A percentile compares a stretch with the other conserved stretches of the same genome.
phyloP scores from a whole-genome alignment of 2,113 vertebrate species.

The Dendropsophus ebraccatus region DNA sequence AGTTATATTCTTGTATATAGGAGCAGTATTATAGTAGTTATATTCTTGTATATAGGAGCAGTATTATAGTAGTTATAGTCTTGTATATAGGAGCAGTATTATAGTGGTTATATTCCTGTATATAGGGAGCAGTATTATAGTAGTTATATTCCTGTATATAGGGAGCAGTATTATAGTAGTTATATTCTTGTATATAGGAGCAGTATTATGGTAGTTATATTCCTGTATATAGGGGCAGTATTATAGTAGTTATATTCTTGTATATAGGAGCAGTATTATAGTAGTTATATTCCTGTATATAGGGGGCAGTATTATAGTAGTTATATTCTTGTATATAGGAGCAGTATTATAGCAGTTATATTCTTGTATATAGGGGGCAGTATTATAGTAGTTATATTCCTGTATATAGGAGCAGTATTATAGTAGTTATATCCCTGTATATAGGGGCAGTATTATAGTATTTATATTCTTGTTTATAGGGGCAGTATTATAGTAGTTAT shows the following conservation, averaged over 20 bases:
- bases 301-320: not conserved
- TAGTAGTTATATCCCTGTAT: not conserved
- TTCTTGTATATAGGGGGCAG: not conserved
- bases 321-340: slow-evolving; percentile 6
- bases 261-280: not conserved
- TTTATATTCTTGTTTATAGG: not conserved
- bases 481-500: not conserved
- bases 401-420: not conserved
- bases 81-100: not conserved
- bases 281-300: slow-evolving; percentile 4
- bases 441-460: not conserved
- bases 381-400: slow-evolving; percentile 14
- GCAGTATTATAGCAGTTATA: slow-evolving; percentile 6
- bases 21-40: not conserved
- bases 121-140: not conserved
- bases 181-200: too few relatives aligned
- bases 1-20: not conserved
- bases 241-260: slow-evolving; percentile 1
- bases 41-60: not conserved
- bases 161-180: not conserved
- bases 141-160: too few relatives aligned
- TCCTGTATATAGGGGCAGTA: slow-evolving; percentile 2
- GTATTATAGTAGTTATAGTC: not conserved
- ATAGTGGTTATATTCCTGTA: not conserved
- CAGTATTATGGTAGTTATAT: not conserved